Evolutionary conservation across 2,113 vertebrate genomes (phyloP), one percentile per base, ranked within the genome.

Genomic region (Odocoileus hemionus): DNA sequence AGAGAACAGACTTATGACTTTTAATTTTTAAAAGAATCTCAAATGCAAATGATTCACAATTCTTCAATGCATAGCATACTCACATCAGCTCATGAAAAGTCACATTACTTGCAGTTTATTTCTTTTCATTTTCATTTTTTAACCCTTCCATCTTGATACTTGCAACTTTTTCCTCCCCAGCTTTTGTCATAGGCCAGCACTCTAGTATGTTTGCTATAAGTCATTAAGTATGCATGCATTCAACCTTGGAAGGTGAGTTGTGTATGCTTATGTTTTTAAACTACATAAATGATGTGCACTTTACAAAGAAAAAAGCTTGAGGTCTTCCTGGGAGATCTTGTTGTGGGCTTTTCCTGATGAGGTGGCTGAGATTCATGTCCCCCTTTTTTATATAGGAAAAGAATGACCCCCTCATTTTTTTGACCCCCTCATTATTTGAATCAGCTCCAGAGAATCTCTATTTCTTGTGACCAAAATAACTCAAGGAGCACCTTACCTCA

Each of bases 391-490:
- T 78, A 82, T 25, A 61, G 57, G 16, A 85, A 84, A 64, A 93
- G 55, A 97, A 91, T 89, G n/a, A 39, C 9, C 64, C 23, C 23
- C 52, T 92, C 74, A 89, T 78, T 96, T n/a, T n/a, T n/a, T n/a
- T 89, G n/a, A 39, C 9, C 64, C 23, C 23, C 52, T 92, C 74
- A 89, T 78, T 96, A 93, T 87, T 39, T 94, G 57, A 89, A 86
- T 5, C 19, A 93, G 64, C 17, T 30, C 61, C 55, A 26, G 16
- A 74, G 70, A 95, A 36, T 83, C 86, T 93, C 82, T 86, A 16
- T 85, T 83, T 94, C 89, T 84, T 87, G 45, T 39, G 83, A 80
- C 23, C 61, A 90, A 95, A 96, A 96, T 47, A 92, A 82, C 15
- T 50, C 39, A 61, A 76, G 74, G 60, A 96, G 58, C 43, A 86